A percentile compares a stretch with the other conserved stretches of the same genome.
Evolutionary conservation across 2,888 invertebrate species (phyloP).

Genomic region (Platycheirus rosarum): DNA sequence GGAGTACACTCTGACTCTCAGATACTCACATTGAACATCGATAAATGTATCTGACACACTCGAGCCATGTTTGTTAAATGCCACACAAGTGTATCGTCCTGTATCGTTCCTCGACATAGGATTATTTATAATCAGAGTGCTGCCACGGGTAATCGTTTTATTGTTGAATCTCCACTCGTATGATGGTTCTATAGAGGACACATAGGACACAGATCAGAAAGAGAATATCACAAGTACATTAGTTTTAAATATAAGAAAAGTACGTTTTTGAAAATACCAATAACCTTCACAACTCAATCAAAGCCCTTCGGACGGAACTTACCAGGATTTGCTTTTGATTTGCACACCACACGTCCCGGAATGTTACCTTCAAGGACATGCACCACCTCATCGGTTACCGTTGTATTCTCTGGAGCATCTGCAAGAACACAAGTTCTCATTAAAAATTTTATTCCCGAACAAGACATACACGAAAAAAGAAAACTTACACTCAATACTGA

Average conservation of each 20-base stretch:
- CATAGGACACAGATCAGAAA: not conserved
- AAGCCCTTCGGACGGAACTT: slow-evolving; percentile 72
- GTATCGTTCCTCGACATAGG: slow-evolving; percentile 88
- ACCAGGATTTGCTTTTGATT: slow-evolving; percentile 84
- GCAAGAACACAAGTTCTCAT: slow-evolving; percentile 24
- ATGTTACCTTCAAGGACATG: slow-evolving; percentile 83
- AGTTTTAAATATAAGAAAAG: slow-evolving; percentile 13
- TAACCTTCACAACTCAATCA: not conserved
- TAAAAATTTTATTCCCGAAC: not conserved
- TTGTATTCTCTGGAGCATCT: slow-evolving; percentile 94
- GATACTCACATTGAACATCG: slow-evolving; percentile 91
- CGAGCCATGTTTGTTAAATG: slow-evolving; percentile 90
- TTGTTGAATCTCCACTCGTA: slow-evolving; percentile 82
- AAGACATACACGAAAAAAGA: slow-evolving; percentile 60
- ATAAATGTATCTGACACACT: slow-evolving; percentile 87
- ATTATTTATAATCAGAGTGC: slow-evolving; percentile 85
- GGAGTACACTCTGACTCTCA: no score
- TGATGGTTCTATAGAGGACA: slow-evolving; percentile 78
- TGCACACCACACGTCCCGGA: slow-evolving; percentile 84
- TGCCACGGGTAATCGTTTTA: slow-evolving; percentile 80
- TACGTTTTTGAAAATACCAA: no score
- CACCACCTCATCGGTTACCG: slow-evolving; percentile 84
- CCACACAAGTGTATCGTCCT: slow-evolving; percentile 91
- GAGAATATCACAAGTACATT: not conserved
- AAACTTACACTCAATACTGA: slow-evolving; percentile 94